Percentiles rank a stretch among this genome's conserved stretches.
Conservation (phyloP, 2,888 invertebrate species). For the Fabriciana adippe region DNA sequence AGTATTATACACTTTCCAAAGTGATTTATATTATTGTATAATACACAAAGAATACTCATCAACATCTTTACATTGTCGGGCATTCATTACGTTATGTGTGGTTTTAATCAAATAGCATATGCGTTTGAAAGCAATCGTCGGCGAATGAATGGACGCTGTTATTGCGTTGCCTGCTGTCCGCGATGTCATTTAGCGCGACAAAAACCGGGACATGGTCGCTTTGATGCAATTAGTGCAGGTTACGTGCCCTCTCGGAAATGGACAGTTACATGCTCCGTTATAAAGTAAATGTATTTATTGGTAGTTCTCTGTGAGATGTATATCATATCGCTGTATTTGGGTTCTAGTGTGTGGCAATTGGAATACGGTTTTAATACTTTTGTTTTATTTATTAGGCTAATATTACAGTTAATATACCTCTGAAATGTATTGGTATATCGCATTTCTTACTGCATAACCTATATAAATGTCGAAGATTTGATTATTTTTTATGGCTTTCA, state of each 20-base stretch:
- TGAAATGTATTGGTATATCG: too few relatives aligned
- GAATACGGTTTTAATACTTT: too few relatives aligned
- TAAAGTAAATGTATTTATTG: slow-evolving; percentile 1
- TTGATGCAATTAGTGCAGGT: slow-evolving; percentile 35
- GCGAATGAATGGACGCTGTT: slow-evolving; percentile 38
- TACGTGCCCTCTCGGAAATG: slow-evolving; percentile 29
- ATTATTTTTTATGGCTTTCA: too few relatives aligned
- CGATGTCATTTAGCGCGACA: slow-evolving; percentile 39
- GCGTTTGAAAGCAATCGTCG: slow-evolving; percentile 35
- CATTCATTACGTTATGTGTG: slow-evolving; percentile 43
- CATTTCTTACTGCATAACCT: too few relatives aligned
- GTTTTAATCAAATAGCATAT: slow-evolving; percentile 49
- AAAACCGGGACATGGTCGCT: slow-evolving; percentile 34
- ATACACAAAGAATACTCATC: neutral
- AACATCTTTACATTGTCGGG: slow-evolving; percentile 15
- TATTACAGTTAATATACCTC: too few relatives aligned
- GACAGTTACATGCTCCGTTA: slow-evolving; percentile 11
- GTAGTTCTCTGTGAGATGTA: neutral
- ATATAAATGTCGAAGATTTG: too few relatives aligned
- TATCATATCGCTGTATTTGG: too few relatives aligned
- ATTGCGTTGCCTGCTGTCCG: slow-evolving; percentile 38
- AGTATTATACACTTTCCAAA: too few relatives aligned
- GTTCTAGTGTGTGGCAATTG: too few relatives aligned
- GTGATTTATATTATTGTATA: neutral
- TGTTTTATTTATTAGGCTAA: too few relatives aligned